phyloP scores from a whole-genome alignment of 1,140 invertebrate species.

The Ostrea denselamellosa region DNA sequence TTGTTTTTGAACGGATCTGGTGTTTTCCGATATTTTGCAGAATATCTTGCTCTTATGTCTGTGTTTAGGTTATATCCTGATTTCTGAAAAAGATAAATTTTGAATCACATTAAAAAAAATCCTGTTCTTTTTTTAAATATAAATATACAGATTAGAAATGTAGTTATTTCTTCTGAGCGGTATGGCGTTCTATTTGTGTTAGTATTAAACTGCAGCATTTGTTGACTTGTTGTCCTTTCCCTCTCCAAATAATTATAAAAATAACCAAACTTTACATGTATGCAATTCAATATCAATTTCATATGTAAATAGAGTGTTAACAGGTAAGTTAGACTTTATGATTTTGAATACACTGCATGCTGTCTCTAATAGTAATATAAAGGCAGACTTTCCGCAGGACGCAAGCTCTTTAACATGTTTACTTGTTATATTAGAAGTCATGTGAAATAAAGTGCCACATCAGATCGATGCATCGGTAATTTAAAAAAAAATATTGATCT shows the following conservation, averaged over 20 bases:
- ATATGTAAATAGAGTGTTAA: background rate
- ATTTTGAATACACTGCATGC: background rate
- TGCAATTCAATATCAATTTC: constrained; percentile 6
- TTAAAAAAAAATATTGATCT: constrained; percentile 21
- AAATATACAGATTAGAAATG: too few relatives aligned
- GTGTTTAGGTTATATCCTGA: constrained; percentile 48
- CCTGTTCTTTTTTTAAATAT: background rate
- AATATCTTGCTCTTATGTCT: constrained; percentile 65
- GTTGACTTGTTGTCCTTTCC: background rate
- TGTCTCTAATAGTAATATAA: background rate
- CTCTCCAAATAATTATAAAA: background rate
- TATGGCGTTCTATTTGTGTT: background rate
- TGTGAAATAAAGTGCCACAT: background rate
- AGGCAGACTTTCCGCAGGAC: background rate
- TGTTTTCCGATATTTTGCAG: constrained; percentile 68
- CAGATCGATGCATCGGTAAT: background rate
- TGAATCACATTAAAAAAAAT: background rate
- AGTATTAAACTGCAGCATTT: background rate
- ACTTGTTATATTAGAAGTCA: constrained; percentile 23
- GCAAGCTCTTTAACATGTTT: background rate
- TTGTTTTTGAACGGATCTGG: constrained; percentile 62
- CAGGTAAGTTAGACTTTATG: background rate
- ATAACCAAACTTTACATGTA: background rate
- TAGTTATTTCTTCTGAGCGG: too few relatives aligned
- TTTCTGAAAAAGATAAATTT: background rate